These are phyloP conservation scores for Dasypolia templi DNA, from an alignment of 2,888 invertebrate species.

Conservation along the genomic window DNA sequence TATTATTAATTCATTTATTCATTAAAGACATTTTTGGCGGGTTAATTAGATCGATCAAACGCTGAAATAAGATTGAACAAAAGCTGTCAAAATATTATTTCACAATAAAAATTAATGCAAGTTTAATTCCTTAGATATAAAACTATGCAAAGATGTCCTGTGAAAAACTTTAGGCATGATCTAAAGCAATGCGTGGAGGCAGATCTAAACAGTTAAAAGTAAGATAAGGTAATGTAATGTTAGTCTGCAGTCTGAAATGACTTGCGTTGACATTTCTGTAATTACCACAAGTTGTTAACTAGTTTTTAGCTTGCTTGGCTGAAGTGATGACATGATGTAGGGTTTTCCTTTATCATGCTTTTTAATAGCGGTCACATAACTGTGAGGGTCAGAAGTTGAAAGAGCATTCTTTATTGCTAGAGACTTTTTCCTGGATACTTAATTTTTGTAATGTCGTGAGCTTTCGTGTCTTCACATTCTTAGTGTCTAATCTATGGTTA, in stretches of 20 bases:
- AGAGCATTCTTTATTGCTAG: not conserved
- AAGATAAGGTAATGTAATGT: not conserved
- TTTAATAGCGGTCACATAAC: conserved; percentile 15
- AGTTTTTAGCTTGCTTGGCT: conserved; percentile 28
- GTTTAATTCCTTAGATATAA: not conserved
- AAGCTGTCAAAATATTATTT: not conserved
- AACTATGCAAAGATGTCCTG: not conserved
- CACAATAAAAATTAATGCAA: not conserved
- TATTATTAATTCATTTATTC: too few species aligned
- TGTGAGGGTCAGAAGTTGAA: conserved; percentile 4
- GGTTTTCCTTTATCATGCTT: conserved; percentile 18
- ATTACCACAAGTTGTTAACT: conserved; percentile 28
- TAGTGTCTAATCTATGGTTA: not conserved
- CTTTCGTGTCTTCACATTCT: not conserved
- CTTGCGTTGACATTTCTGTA: conserved; percentile 24
- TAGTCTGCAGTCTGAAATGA: conserved; percentile 5
- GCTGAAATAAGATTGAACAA: too few species aligned
- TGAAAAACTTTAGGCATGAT: not conserved
- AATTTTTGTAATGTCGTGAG: not conserved
- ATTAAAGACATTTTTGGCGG: too few species aligned
- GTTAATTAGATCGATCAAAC: too few species aligned
- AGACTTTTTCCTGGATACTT: not conserved
- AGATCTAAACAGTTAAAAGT: not conserved
- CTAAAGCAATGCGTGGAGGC: not conserved
- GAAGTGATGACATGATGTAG: conserved; percentile 8